Conservation (phyloP, 1,140 invertebrate species). For the Teleogryllus occipitalis region DNA sequence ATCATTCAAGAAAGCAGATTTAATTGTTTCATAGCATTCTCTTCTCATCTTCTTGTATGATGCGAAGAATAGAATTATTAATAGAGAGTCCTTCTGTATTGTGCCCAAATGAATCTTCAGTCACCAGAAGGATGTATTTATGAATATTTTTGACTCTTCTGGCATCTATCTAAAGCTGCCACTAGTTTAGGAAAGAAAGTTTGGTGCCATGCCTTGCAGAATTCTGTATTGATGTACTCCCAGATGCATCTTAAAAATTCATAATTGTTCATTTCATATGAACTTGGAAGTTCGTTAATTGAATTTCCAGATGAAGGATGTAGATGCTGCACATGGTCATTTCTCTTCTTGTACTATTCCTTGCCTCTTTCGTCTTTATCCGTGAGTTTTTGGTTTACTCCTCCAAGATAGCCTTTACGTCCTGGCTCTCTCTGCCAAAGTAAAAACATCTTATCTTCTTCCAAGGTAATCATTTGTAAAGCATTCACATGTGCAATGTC, state of each 20-base stretch:
- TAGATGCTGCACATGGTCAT: not conserved
- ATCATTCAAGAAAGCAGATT: too few species aligned
- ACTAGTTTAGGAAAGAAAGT: too few species aligned
- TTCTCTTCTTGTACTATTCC: not conserved
- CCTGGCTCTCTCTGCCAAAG: not conserved
- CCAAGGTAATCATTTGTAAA: not conserved
- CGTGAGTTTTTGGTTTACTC: not conserved
- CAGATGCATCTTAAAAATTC: not conserved
- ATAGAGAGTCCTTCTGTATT: too few species aligned
- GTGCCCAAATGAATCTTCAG: too few species aligned
- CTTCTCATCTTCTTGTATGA: too few species aligned
- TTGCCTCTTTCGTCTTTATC: not conserved
- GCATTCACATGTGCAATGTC: not conserved
- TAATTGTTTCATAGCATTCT: too few species aligned
- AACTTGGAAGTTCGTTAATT: not conserved
- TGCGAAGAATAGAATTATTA: too few species aligned
- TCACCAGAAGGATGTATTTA: too few species aligned
- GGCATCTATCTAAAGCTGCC: too few species aligned
- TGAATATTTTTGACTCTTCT: too few species aligned
- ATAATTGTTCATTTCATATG: not conserved
- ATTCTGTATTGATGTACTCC: not conserved
- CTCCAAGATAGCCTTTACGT: not conserved
- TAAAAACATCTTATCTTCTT: not conserved
- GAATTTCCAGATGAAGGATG: not conserved
- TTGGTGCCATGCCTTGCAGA: too few species aligned